phyloP scores from a whole-genome alignment of 2,113 vertebrate species.

The Aegithalos caudatus region DNA sequence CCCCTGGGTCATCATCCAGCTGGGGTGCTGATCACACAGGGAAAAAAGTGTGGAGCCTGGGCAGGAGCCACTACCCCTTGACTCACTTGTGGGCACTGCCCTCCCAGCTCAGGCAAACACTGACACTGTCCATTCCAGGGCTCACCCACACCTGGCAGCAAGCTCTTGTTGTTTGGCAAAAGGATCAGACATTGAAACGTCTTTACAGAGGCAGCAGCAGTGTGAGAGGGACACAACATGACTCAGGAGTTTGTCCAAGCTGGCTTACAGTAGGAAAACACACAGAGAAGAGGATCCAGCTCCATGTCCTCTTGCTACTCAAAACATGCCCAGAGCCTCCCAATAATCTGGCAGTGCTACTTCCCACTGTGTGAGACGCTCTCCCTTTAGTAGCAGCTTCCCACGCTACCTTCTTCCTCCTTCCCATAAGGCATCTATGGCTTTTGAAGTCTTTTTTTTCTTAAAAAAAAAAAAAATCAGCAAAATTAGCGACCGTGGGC shows the following conservation, averaged over 20 bases:
- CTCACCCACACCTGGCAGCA: not conserved
- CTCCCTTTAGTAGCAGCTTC: not conserved
- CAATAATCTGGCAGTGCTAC: not conserved
- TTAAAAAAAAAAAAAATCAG: not conserved
- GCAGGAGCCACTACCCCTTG: not conserved
- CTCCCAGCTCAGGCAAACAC: not conserved
- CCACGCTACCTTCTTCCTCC: conserved; percentile 10
- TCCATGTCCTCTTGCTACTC: not conserved
- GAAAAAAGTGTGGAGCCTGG: not conserved
- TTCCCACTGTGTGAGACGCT: not conserved
- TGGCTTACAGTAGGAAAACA: not conserved
- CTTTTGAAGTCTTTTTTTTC: not conserved
- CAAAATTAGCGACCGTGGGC: not conserved
- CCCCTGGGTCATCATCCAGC: not conserved
- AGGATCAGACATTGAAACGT: not conserved
- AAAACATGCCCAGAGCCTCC: not conserved
- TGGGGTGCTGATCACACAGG: not conserved
- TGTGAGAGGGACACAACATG: not conserved
- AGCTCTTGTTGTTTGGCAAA: not conserved
- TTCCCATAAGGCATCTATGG: not conserved
- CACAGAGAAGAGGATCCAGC: not conserved
- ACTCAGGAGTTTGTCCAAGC: not conserved
- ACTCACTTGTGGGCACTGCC: not conserved
- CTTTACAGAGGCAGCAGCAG: not conserved
- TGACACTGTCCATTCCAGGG: not conserved